Conservation (phyloP, 2,888 invertebrate genomes). For the Calephelis perditalis region DNA sequence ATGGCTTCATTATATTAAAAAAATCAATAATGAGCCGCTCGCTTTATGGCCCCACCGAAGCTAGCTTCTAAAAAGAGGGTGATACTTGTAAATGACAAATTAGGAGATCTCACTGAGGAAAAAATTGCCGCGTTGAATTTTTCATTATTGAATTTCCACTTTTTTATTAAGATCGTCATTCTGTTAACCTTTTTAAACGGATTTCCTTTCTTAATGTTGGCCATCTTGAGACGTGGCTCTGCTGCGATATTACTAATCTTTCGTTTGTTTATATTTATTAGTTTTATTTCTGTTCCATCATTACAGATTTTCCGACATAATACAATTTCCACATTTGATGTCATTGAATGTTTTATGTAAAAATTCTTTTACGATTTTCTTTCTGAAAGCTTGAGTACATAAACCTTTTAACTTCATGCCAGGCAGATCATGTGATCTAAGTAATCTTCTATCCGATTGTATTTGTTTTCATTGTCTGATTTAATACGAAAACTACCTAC, state of each 20-base stretch:
- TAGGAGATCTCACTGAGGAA: slow-evolving; percentile 51
- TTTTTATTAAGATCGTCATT: slow-evolving; percentile 13
- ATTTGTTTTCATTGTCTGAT: too few relatives aligned
- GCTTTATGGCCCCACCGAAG: slow-evolving; percentile 37
- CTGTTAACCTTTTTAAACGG: slow-evolving; percentile 13
- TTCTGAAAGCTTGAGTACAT: too few relatives aligned
- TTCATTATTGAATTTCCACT: slow-evolving; percentile 17
- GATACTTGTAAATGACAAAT: slow-evolving; percentile 62
- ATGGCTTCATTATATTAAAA: not conserved
- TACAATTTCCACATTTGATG: too few relatives aligned
- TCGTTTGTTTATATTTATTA: slow-evolving; percentile 3
- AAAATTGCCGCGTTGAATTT: slow-evolving; percentile 42
- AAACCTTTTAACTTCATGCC: too few relatives aligned
- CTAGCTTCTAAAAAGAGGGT: slow-evolving; percentile 38
- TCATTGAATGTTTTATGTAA: too few relatives aligned
- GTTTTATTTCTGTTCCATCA: not conserved
- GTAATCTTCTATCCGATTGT: too few relatives aligned
- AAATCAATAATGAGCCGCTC: slow-evolving; percentile 3
- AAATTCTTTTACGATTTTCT: too few relatives aligned
- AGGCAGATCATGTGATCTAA: too few relatives aligned
- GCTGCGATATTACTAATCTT: not conserved
- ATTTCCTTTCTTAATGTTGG: slow-evolving; percentile 8
- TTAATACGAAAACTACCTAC: too few relatives aligned
- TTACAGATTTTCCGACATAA: not conserved
- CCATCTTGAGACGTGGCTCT: slow-evolving; percentile 8